These are phyloP conservation scores for Hypsopygia costalis DNA, from an alignment of 2,888 invertebrate species.

Conservation along the genomic window DNA sequence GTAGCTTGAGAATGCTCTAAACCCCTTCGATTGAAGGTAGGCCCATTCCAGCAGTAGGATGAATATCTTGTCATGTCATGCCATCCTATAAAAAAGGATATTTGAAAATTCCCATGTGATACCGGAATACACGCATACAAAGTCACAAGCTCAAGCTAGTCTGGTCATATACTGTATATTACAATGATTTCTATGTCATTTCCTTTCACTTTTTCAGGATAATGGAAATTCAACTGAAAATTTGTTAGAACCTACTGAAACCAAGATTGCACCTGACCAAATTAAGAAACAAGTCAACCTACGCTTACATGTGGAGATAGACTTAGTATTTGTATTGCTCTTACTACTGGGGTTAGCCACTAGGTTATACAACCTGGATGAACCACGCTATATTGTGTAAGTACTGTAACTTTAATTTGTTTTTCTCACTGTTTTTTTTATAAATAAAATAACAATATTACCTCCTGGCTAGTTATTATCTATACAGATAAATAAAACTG, in stretches of 20 bases:
- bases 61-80: no score
- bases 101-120: no score
- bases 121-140: no score
- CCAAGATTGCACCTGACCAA: neutral
- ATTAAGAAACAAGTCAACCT: constrained; percentile 25
- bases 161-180: neutral
- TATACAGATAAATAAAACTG: neutral
- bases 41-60: no score
- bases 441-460: no score
- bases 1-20: no score
- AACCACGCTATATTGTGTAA: constrained; percentile 95
- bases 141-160: no score
- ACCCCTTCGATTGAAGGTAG: no score
- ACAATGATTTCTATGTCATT: neutral
- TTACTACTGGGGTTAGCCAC: constrained; percentile 86
- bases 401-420: constrained; percentile 47
- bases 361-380: constrained; percentile 90
- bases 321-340: constrained; percentile 86
- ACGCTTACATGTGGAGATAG: constrained; percentile 83
- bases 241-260: constrained; percentile 20
- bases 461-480: neutral
- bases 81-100: no score
- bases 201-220: constrained; percentile 29
- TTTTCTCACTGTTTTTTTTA: neutral
- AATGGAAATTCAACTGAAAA: constrained; percentile 36